Percentiles rank a stretch among this genome's conserved stretches.
Conservation (phyloP, 2,888 invertebrate genomes). For the Druceiella hillmani region DNA sequence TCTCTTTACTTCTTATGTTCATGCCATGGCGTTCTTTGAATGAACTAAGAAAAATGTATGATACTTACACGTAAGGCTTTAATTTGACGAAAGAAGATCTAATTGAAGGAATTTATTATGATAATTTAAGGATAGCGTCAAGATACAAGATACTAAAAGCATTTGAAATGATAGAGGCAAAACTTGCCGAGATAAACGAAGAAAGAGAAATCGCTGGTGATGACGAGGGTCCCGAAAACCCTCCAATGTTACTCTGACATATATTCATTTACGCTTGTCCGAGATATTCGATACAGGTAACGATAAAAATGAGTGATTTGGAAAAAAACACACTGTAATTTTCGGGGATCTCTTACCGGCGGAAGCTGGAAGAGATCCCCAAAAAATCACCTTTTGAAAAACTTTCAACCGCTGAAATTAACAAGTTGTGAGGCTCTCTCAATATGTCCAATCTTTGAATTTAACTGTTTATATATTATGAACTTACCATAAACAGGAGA, state of each 20-base stretch:
- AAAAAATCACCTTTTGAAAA: conserved; percentile 26
- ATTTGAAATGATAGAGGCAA: conserved; percentile 17
- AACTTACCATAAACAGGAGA: conserved; percentile 19
- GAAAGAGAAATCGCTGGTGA: conserved; percentile 17
- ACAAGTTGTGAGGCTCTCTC: conserved; percentile 24
- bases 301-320: conserved; percentile 28
- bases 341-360: conserved; percentile 30
- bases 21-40: conserved; percentile 24
- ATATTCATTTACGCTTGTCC: conserved; percentile 16
- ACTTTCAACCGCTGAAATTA: conserved; percentile 21
- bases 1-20: conserved; percentile 24
- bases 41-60: conserved; percentile 20
- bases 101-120: conserved; percentile 16
- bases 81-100: conserved; percentile 12
- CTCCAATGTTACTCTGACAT: too few relatives aligned
- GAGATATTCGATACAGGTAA: conserved; percentile 28
- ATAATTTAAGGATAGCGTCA: conserved; percentile 9
- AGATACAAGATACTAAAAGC: conserved; percentile 13
- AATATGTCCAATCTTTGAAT: conserved; percentile 24
- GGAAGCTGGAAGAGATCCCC: conserved; percentile 27
- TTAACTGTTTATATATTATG: conserved; percentile 23
- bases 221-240: conserved; percentile 21
- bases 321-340: conserved; percentile 26
- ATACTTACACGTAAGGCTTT: conserved; percentile 24
- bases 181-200: conserved; percentile 19